These are phyloP conservation scores for Phylloscopus trochilus DNA, from an alignment of 2,113 vertebrate genomes.

Conservation along the genomic window DNA sequence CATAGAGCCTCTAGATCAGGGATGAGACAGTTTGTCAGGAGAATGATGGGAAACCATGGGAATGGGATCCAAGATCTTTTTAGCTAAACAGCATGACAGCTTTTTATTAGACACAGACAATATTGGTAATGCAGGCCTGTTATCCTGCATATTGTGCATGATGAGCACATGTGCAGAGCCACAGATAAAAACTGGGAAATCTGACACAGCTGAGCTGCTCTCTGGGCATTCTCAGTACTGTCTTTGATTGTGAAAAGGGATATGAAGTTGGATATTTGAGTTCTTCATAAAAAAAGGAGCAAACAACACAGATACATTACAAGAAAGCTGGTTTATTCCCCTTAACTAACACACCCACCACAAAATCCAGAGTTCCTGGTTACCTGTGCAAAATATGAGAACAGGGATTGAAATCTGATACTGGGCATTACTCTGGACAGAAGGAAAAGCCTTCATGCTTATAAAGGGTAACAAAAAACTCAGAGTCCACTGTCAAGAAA, in stretches of 20 bases:
- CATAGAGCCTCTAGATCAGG: not conserved
- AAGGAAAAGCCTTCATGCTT: not conserved
- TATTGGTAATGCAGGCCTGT: not conserved
- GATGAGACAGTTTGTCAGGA: not conserved
- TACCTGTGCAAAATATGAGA: not conserved
- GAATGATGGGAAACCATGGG: not conserved
- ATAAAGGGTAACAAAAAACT: slow-evolving; percentile 30
- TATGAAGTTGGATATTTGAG: not conserved
- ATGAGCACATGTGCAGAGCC: not conserved
- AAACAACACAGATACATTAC: not conserved
- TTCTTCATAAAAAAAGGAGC: not conserved
- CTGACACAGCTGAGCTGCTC: not conserved
- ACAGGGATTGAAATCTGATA: not conserved
- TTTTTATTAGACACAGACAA: not conserved
- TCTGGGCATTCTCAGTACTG: not conserved
- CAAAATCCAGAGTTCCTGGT: not conserved
- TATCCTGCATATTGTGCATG: not conserved
- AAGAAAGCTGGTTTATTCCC: not conserved
- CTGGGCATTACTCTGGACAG: not conserved
- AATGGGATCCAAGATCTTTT: not conserved
- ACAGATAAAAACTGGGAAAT: not conserved
- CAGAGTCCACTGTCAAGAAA: slow-evolving; percentile 7
- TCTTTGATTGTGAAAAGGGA: not conserved
- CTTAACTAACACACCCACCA: not conserved
- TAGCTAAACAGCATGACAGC: not conserved